Evolutionary conservation across 2,888 invertebrate genomes (phyloP).

Genomic region (Lepidochitona cinerea): DNA sequence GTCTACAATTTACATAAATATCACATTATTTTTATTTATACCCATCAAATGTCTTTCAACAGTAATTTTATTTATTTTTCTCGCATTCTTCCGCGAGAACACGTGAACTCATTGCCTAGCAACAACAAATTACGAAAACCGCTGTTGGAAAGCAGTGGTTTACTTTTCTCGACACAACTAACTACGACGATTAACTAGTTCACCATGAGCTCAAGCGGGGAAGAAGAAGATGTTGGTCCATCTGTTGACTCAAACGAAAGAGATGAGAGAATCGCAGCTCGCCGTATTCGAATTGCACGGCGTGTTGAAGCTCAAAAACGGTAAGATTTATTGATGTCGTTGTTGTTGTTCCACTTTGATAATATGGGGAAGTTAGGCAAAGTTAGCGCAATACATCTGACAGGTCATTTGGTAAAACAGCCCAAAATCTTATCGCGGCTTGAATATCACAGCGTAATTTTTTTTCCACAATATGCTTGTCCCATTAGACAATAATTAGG

Average conservation of each 20-base stretch:
- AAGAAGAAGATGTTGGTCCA: conserved; percentile 69
- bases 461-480: no score
- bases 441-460: no score
- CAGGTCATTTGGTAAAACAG: not conserved
- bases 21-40: no score
- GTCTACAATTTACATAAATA: no score
- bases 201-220: conserved; percentile 64
- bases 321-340: conserved; percentile 20
- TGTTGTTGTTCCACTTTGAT: conserved; percentile 1
- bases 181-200: no score
- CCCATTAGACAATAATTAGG: no score
- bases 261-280: conserved; percentile 80
- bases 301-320: conserved; percentile 59
- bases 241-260: conserved; percentile 76
- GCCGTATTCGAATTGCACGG: conserved; percentile 79
- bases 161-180: no score
- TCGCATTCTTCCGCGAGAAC: no score
- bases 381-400: not conserved
- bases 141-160: no score
- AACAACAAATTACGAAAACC: not conserved
- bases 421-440: not conserved
- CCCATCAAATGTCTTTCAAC: not conserved
- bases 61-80: not conserved
- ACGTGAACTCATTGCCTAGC: not conserved
- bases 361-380: not conserved